These are phyloP conservation scores for Calliphora vomitoria DNA, from an alignment of 2,888 invertebrate genomes.

Conservation along the genomic window DNA sequence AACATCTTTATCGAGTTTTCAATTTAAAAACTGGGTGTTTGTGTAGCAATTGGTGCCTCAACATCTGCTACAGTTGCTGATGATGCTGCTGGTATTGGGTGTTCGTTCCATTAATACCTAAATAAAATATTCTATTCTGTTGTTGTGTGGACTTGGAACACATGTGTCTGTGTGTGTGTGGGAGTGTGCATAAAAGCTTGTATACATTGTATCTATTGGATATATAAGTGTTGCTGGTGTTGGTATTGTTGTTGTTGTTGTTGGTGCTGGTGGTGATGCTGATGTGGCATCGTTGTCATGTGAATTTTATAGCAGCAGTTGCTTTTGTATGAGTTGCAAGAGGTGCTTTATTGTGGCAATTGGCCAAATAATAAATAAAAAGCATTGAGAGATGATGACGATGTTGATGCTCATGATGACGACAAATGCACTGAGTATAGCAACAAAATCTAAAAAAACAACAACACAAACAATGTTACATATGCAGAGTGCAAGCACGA, in stretches of 20 bases:
- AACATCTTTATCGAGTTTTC: conserved; percentile 11
- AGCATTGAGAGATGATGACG: conserved; percentile 34
- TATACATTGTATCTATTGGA: neutral
- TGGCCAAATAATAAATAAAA: conserved; percentile 62
- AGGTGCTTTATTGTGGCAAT: conserved; percentile 65
- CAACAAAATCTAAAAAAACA: conserved; percentile 1
- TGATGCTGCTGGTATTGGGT: conserved; percentile 7
- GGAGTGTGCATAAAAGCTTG: neutral
- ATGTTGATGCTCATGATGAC: neutral
- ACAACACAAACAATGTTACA: conserved; percentile 26
- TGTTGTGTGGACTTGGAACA: neutral
- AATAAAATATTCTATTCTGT: conserved; percentile 34
- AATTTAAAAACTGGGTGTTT: neutral
- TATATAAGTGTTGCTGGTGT: neutral
- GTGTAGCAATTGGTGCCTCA: conserved; percentile 1
- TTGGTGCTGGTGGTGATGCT: neutral
- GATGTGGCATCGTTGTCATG: conserved; percentile 26
- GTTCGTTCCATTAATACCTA: conserved; percentile 8
- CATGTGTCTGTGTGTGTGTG: neutral
- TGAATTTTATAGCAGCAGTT: conserved; percentile 7
- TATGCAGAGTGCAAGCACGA: conserved; percentile 17
- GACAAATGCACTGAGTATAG: neutral
- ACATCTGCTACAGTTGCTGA: neutral
- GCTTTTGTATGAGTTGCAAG: neutral
- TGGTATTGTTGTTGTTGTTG: neutral